Conservation (phyloP, 2,113 vertebrate species). For the Gracilinanus agilis region DNA sequence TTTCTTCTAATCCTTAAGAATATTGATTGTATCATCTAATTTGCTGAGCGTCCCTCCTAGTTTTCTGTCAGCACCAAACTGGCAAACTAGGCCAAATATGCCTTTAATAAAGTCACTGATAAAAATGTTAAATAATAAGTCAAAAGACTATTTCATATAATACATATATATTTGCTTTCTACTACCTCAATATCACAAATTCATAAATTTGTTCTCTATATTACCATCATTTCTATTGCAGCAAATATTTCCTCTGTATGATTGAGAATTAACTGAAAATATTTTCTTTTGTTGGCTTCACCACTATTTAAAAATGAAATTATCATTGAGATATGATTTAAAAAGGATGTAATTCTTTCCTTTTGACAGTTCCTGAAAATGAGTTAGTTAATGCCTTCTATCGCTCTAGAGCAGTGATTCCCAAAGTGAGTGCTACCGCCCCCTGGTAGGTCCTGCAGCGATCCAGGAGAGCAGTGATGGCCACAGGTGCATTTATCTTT, state of each 20-base stretch:
- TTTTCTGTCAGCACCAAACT: neutral
- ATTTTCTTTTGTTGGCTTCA: neutral
- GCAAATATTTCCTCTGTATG: neutral
- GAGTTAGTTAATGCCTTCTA: neutral
- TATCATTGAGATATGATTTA: too few relatives aligned
- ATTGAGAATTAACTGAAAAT: neutral
- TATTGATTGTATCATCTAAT: neutral
- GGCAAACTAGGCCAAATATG: neutral
- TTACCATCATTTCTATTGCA: neutral
- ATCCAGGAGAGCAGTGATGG: too few relatives aligned
- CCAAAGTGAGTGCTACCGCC: too few relatives aligned
- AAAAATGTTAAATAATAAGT: neutral
- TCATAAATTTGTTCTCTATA: neutral
- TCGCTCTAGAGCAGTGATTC: neutral
- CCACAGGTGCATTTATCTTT: too few relatives aligned
- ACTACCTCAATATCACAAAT: neutral
- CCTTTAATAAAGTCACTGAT: neutral
- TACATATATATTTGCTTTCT: neutral
- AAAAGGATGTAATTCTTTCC: neutral
- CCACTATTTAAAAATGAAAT: neutral
- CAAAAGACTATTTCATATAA: neutral
- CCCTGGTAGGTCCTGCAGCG: too few relatives aligned
- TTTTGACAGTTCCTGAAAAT: neutral
- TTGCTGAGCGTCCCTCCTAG: neutral
- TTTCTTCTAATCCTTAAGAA: neutral